phyloP scores from a whole-genome alignment of 2,797 vertebrate species.

The Manis javanica region DNA sequence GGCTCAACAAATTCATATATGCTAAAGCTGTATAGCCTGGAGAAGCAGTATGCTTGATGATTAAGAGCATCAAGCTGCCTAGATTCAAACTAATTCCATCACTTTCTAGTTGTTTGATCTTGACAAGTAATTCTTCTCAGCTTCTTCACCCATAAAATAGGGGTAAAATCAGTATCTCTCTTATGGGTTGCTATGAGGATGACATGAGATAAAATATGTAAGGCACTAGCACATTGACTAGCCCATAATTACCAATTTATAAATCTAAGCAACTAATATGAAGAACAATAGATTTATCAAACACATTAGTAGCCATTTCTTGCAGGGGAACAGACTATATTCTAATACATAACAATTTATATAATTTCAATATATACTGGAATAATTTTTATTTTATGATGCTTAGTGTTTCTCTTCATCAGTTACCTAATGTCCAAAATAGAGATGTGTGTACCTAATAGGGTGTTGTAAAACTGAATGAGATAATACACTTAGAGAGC shows the following conservation, averaged over 20 bases:
- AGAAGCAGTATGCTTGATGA: not conserved
- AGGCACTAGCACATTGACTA: not conserved
- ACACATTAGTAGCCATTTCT: not conserved
- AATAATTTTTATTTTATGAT: slow-evolving; percentile 15
- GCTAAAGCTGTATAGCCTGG: not conserved
- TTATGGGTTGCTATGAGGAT: not conserved
- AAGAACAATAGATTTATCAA: not conserved
- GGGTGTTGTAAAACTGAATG: slow-evolving; percentile 4
- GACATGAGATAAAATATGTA: slow-evolving; percentile 30
- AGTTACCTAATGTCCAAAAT: not conserved
- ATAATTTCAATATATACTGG: slow-evolving; percentile 1
- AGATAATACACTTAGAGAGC: not conserved
- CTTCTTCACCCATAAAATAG: not conserved
- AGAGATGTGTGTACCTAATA: not conserved
- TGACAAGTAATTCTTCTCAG: not conserved
- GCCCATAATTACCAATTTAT: not conserved
- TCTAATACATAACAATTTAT: slow-evolving; percentile 9
- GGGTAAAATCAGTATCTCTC: slow-evolving; percentile 8
- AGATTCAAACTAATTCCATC: not conserved
- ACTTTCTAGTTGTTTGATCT: not conserved
- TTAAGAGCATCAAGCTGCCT: not conserved
- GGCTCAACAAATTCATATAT: not conserved
- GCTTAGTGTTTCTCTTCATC: not conserved
- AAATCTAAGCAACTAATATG: not conserved
- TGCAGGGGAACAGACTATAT: not conserved